These are phyloP conservation scores for Adelphocoris suturalis DNA, from an alignment of 2,888 invertebrate species.

Conservation along the genomic window DNA sequence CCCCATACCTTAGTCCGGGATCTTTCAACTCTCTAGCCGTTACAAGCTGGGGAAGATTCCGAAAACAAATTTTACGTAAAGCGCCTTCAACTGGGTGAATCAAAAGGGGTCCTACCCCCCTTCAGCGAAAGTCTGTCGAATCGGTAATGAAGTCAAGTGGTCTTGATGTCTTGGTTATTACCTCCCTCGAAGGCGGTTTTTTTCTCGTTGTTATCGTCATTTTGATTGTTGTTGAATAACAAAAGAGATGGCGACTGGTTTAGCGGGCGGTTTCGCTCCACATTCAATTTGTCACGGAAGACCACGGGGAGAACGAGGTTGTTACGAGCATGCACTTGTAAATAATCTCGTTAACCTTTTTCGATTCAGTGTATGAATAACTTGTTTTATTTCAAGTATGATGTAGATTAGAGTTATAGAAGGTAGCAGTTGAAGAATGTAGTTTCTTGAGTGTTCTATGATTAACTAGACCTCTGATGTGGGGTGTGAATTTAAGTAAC, in stretches of 20 bases:
- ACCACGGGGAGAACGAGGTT: neutral
- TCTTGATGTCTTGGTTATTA: conserved; percentile 44
- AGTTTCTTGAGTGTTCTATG: too few relatives aligned
- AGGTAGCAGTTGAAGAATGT: too few relatives aligned
- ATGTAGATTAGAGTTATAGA: too few relatives aligned
- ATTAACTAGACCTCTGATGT: too few relatives aligned
- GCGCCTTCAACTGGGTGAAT: neutral
- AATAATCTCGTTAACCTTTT: neutral
- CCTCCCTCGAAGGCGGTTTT: conserved; percentile 8
- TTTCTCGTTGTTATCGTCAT: conserved; percentile 13
- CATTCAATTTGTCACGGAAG: neutral
- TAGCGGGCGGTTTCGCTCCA: conserved; percentile 30
- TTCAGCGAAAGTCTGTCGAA: conserved; percentile 40
- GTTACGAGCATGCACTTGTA: conserved; percentile 15
- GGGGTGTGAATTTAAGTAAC: too few relatives aligned
- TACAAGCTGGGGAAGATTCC: conserved; percentile 7
- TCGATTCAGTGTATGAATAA: too few relatives aligned
- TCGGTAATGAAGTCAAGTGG: conserved; percentile 41
- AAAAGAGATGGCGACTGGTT: conserved; percentile 14
- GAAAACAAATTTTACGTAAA: conserved; percentile 50
- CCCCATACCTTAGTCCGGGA: neutral
- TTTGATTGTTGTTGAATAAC: conserved; percentile 51
- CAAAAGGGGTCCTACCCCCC: neutral
- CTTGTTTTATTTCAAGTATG: too few relatives aligned
- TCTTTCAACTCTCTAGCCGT: conserved; percentile 22